phyloP scores from a whole-genome alignment of 2,113 vertebrate genomes.

The Acanthochromis polyacanthus region DNA sequence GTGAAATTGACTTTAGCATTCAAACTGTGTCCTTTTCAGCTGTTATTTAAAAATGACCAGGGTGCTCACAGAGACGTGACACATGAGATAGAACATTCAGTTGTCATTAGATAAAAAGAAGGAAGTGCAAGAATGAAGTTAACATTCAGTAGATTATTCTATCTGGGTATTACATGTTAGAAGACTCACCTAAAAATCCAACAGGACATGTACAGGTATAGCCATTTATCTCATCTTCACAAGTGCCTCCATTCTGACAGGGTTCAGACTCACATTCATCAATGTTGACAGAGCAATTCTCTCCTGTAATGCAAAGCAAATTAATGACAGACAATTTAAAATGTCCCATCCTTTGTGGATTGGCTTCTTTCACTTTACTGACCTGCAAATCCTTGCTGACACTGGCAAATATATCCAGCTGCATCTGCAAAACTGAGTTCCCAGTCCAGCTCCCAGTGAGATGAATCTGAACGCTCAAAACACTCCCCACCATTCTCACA shows the following conservation, averaged over 20 bases:
- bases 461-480: conserved; percentile 87
- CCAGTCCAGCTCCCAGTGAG: conserved; percentile 84
- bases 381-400: conserved; percentile 88
- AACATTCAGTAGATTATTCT: too few species aligned
- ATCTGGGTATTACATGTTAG: too few species aligned
- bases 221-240: conserved; percentile 85
- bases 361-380: neutral
- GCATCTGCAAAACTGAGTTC: conserved; percentile 86
- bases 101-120: too few species aligned
- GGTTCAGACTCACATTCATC: conserved; percentile 91
- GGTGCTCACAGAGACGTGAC: too few species aligned
- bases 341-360: neutral
- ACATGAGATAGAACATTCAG: too few species aligned
- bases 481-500: conserved; percentile 88
- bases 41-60: too few species aligned
- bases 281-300: conserved; percentile 88
- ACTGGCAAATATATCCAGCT: conserved; percentile 90
- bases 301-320: conserved; percentile 80
- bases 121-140: too few species aligned
- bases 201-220: conserved; percentile 87
- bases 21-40: too few species aligned
- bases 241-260: conserved; percentile 88
- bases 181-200: conserved; percentile 89
- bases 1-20: too few species aligned
- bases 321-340: neutral